These are phyloP conservation scores for Dolichomitus sp. DNA, from an alignment of 2,888 invertebrate genomes.

Conservation along the genomic window DNA sequence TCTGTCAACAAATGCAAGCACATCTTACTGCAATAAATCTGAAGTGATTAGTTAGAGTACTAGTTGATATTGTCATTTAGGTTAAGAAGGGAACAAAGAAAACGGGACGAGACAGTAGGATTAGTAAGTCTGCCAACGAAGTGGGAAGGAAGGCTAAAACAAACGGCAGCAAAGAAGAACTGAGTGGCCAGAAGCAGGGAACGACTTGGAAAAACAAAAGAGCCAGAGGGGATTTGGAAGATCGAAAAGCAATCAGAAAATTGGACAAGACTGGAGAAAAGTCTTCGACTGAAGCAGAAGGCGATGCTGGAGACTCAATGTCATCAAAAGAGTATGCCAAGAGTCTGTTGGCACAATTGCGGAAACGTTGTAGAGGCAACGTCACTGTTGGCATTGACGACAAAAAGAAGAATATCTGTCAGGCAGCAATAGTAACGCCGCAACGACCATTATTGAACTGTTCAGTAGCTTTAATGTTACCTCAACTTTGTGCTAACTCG, in stretches of 20 bases:
- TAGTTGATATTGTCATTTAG: too few relatives aligned
- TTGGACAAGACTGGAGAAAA: constrained; percentile 7
- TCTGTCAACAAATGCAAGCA: too few relatives aligned
- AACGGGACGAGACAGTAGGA: constrained; percentile 15
- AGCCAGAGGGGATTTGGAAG: constrained; percentile 11
- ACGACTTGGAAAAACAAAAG: not conserved
- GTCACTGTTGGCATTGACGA: constrained; percentile 59
- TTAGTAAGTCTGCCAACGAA: not conserved
- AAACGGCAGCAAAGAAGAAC: not conserved
- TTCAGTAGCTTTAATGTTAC: constrained; percentile 2
- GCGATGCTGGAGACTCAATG: constrained; percentile 21
- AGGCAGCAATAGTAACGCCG: not conserved
- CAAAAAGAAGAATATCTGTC: constrained; percentile 61
- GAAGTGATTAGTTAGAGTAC: too few relatives aligned
- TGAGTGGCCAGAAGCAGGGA: not conserved
- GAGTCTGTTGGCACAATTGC: constrained; percentile 33
- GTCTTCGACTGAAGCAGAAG: not conserved
- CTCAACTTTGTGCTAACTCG: constrained; percentile 27
- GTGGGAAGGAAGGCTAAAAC: not conserved
- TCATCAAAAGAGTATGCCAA: constrained; percentile 36
- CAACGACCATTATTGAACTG: not conserved
- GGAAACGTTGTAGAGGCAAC: constrained; percentile 45
- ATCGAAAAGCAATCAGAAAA: constrained; percentile 27
- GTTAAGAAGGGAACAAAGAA: constrained; percentile 4
- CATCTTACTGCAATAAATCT: too few relatives aligned